phyloP scores from a whole-genome alignment of 2,113 vertebrate species.

The human (Homo sapiens) region GRCh38 chr16:77809501-77810000 shows the following conservation, averaged over 20 bases:
- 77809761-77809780: neutral
- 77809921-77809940: neutral
- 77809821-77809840: neutral
- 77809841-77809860: neutral
- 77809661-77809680: rapidly evolving
- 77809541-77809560: neutral
- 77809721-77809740: neutral
- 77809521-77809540: neutral
- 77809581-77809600: neutral
- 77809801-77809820: neutral
- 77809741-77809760: neutral
- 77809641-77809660: neutral
- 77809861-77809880: neutral
- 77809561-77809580: neutral
- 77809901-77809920: neutral
- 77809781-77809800: neutral
- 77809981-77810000: conserved; percentile 9
- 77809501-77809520: neutral
- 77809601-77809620: neutral
- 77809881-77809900: neutral
- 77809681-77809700: neutral
- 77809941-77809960: neutral
- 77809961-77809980: neutral
- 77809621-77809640: neutral
- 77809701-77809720: neutral